These are phyloP conservation scores for Drosophila sordidula DNA, from an alignment of 2,888 invertebrate species.

Conservation along the genomic window DNA sequence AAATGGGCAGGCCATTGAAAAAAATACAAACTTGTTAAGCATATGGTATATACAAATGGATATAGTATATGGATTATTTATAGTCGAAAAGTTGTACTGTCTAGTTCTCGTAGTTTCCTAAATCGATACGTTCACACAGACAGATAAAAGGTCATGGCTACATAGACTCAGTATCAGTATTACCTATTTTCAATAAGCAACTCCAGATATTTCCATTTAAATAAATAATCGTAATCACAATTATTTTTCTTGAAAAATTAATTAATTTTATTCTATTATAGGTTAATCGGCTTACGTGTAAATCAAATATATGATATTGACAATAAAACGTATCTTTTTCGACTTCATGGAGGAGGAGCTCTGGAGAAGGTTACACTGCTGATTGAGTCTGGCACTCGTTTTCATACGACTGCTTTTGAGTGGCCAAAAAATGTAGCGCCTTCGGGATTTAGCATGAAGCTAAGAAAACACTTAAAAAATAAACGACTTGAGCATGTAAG, in stretches of 20 bases:
- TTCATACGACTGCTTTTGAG: constrained; percentile 97
- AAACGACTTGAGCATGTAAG: constrained; percentile 94
- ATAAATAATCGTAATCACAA: neutral
- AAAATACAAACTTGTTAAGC: too few relatives aligned
- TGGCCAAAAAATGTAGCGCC: constrained; percentile 99
- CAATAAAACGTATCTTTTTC: constrained; percentile 97
- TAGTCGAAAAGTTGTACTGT: too few relatives aligned
- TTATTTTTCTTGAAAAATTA: too few relatives aligned
- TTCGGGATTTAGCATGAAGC: constrained; percentile 99
- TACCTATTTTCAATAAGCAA: neutral
- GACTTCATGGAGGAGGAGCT: constrained; percentile 93
- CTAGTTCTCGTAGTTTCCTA: too few relatives aligned
- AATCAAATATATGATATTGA: constrained; percentile 99
- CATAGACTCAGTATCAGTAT: too few relatives aligned
- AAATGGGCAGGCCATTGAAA: too few relatives aligned
- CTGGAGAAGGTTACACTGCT: constrained; percentile 93
- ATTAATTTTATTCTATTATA: constrained; percentile 83
- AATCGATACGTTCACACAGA: too few relatives aligned
- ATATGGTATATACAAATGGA: too few relatives aligned
- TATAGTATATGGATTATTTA: too few relatives aligned
- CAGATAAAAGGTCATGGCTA: too few relatives aligned
- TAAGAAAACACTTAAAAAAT: constrained; percentile 98
- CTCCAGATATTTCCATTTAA: neutral
- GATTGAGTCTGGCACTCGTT: constrained; percentile 96
- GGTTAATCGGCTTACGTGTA: constrained; percentile 95